These are phyloP conservation scores for Listronotus oregonensis DNA, from an alignment of 1,140 invertebrate genomes.

Conservation along the genomic window DNA sequence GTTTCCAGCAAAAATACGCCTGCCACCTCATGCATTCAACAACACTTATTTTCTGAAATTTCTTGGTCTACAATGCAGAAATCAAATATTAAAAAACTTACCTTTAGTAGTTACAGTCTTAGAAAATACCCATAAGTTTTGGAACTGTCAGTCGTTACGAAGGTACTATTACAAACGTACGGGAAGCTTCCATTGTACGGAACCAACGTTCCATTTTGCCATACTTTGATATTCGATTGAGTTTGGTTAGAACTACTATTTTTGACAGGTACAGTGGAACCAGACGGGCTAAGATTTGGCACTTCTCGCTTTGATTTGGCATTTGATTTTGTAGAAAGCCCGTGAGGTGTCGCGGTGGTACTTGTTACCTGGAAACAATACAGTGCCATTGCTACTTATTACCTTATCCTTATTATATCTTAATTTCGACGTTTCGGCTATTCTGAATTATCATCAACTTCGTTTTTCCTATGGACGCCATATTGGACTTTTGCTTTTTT, in stretches of 20 bases:
- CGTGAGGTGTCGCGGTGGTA: too few relatives aligned
- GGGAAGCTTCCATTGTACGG: constrained; percentile 53
- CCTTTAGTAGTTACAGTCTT: constrained; percentile 66
- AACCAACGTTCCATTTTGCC: constrained; percentile 38
- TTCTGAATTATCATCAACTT: too few relatives aligned
- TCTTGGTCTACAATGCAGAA: too few relatives aligned
- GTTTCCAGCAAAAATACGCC: too few relatives aligned
- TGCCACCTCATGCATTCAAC: too few relatives aligned
- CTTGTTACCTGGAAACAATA: too few relatives aligned
- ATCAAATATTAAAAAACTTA: constrained; percentile 50
- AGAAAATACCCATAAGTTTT: constrained; percentile 73
- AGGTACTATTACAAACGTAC: constrained; percentile 65
- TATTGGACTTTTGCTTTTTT: too few relatives aligned
- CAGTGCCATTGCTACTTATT: too few relatives aligned
- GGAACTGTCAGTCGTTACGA: constrained; percentile 65
- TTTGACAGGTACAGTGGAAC: background rate
- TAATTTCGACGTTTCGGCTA: too few relatives aligned
- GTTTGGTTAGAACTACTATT: constrained; percentile 15
- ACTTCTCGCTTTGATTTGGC: constrained; percentile 11
- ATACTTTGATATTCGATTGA: constrained; percentile 33
- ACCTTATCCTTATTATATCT: too few relatives aligned
- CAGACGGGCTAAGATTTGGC: background rate
- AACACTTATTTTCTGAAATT: too few relatives aligned
- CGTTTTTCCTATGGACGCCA: too few relatives aligned
- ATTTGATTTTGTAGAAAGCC: background rate